phyloP scores from a whole-genome alignment of 2,113 vertebrate genomes.

The Penelope pileata region DNA sequence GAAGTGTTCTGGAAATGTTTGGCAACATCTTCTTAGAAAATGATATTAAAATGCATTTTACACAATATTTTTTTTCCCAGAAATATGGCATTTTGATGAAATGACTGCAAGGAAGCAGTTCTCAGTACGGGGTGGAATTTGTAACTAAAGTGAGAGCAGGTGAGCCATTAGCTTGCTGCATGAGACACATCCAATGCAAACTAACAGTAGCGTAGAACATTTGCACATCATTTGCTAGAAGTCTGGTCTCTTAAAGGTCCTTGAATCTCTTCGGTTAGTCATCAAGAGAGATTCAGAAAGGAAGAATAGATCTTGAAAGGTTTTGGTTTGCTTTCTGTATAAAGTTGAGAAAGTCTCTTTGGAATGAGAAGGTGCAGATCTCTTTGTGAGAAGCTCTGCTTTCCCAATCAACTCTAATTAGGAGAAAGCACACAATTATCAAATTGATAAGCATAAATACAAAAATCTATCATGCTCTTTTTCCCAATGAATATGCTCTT shows the following conservation, averaged over 20 bases:
- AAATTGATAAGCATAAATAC: background rate
- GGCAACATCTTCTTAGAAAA: background rate
- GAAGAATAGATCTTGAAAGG: background rate
- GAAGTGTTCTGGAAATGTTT: background rate
- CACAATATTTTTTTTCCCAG: background rate
- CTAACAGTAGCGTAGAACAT: background rate
- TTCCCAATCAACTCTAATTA: background rate
- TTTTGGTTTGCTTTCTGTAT: background rate
- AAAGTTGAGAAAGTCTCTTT: rapidly evolving
- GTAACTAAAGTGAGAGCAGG: background rate
- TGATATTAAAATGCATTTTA: background rate
- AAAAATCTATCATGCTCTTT: background rate
- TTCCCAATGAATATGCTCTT: background rate
- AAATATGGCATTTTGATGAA: background rate
- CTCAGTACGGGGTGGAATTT: background rate
- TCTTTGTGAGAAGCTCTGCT: background rate
- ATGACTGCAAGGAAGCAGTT: background rate
- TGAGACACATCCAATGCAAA: background rate
- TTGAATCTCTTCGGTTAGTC: background rate
- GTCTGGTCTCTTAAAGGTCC: background rate
- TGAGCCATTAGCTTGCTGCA: background rate
- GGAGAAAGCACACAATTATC: background rate
- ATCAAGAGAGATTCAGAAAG: background rate
- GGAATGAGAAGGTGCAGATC: background rate
- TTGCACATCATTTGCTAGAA: background rate